phyloP scores from a whole-genome alignment of 1,140 invertebrate species.

The Tetranychus urticae region DNA sequence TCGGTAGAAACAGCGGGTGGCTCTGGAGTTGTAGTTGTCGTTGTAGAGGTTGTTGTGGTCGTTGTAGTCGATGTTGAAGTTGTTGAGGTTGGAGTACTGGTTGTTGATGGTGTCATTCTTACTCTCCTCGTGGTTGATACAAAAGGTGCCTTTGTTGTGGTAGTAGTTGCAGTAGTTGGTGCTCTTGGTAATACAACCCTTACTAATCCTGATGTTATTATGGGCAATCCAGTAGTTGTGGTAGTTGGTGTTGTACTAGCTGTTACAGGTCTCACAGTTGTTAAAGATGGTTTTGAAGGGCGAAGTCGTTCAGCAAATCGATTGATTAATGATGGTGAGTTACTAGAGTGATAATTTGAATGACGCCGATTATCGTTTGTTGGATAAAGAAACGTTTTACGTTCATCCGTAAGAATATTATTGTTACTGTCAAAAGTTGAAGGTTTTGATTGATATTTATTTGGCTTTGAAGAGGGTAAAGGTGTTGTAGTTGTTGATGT shows the following conservation, averaged over 20 bases:
- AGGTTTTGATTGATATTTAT: not conserved
- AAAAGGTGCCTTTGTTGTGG: constrained; percentile 6
- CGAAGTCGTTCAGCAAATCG: no score
- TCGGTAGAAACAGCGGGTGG: no score
- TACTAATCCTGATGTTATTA: not conserved
- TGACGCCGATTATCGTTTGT: not conserved
- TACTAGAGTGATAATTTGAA: not conserved
- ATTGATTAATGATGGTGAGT: not conserved
- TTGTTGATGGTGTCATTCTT: not conserved
- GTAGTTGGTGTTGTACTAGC: not conserved
- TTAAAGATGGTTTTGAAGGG: no score
- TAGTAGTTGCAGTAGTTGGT: constrained; percentile 11
- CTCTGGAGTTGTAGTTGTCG: not conserved
- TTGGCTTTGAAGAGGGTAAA: not conserved
- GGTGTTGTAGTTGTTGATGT: not conserved
- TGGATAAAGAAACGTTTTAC: no score
- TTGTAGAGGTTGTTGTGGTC: not conserved
- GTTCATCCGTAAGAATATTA: no score
- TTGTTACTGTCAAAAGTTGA: no score
- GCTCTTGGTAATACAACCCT: not conserved
- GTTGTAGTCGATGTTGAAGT: not conserved
- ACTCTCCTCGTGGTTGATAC: not conserved
- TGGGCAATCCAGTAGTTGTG: not conserved
- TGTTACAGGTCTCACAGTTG: no score
- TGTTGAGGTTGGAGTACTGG: constrained; percentile 11